These are phyloP conservation scores for Muschampia staudingeri DNA, from an alignment of 2,888 invertebrate species.

Conservation along the genomic window DNA sequence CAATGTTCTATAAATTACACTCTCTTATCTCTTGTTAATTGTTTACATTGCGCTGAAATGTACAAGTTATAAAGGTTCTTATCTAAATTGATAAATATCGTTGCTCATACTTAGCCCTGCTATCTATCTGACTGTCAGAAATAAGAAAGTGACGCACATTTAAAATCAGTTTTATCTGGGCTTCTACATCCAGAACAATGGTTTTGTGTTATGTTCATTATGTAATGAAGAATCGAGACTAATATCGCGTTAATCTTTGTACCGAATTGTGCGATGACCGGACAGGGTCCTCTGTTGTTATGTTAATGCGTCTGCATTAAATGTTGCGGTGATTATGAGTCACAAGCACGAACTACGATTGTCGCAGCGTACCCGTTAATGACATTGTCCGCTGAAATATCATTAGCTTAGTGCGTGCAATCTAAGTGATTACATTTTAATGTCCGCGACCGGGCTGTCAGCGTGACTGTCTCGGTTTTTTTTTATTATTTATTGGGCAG, in stretches of 20 bases:
- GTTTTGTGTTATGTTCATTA: slow-evolving; percentile 71
- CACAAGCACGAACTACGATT: slow-evolving; percentile 80
- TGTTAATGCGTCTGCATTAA: slow-evolving; percentile 80
- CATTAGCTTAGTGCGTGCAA: slow-evolving; percentile 89
- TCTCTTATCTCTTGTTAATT: slow-evolving; percentile 67
- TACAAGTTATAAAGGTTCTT: slow-evolving; percentile 83
- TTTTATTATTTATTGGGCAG: slow-evolving; percentile 79
- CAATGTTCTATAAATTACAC: slow-evolving; percentile 11
- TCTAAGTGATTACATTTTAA: slow-evolving; percentile 89
- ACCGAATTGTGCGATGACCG: slow-evolving; percentile 71
- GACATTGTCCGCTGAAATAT: slow-evolving; percentile 87
- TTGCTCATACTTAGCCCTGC: slow-evolving; percentile 80
- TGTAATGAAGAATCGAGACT: slow-evolving; percentile 63
- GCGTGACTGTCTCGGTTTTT: slow-evolving; percentile 76
- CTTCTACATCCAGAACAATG: slow-evolving; percentile 76
- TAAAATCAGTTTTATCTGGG: slow-evolving; percentile 82
- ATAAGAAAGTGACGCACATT: slow-evolving; percentile 83
- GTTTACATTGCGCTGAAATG: slow-evolving; percentile 82
- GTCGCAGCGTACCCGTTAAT: slow-evolving; percentile 82
- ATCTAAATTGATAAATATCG: slow-evolving; percentile 88
- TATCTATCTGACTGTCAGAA: slow-evolving; percentile 86
- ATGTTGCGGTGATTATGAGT: slow-evolving; percentile 86
- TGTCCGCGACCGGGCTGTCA: slow-evolving; percentile 78
- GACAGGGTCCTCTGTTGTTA: slow-evolving; percentile 68
- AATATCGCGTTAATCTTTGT: slow-evolving; percentile 71